Evolutionary conservation across 2,888 invertebrate genomes (phyloP), one percentile per base, ranked within the genome.

Genomic region (Quadriops clusia): DNA sequence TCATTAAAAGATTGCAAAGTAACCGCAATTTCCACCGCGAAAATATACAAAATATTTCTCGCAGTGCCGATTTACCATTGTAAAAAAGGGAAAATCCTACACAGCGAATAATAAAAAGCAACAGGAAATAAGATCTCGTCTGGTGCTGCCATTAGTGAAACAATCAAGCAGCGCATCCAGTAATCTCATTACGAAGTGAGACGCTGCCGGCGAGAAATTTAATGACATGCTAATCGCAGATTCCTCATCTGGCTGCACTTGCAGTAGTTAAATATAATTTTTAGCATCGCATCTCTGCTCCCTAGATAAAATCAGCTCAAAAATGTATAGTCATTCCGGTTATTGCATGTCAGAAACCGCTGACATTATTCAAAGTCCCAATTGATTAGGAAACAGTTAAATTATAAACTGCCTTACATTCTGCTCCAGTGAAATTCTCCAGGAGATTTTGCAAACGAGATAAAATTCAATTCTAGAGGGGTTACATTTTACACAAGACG

Each of bases 151-250:
- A 42, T 42, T 42, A 42, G 42, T 32, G 37, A 40, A 36, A 40
- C 38, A 42, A 42, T 42, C 40, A 42, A 40, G 42, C 33, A 32
- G 37, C 40, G 40, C 37, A 41, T 40, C 40, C 32, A 23, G 40
- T 44, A 46, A 46, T 43, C 45, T 42, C 38, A 40, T 45, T 44
- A 45, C 37, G 26, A 28, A 29, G 30, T 28, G 34, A 40, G 37
- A 36, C 34, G 32, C 29, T 32, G 20, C 29, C 36, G 32, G 42
- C 40, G 36, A 36, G 32, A 27, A 29, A 36, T 37, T 41, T 46
- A 45, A 46, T 39, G 40, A 44, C 40, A 42, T 40, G 41, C 42
- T 46, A 46, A 46, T 46, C 42, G 40, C 36, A 35, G 37, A 43
- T 40, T 45, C 44, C 37, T 43, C 38, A 40, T 39, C 33, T 24